Conservation (phyloP, 2,888 invertebrate species). For the Thereva unica region DNA sequence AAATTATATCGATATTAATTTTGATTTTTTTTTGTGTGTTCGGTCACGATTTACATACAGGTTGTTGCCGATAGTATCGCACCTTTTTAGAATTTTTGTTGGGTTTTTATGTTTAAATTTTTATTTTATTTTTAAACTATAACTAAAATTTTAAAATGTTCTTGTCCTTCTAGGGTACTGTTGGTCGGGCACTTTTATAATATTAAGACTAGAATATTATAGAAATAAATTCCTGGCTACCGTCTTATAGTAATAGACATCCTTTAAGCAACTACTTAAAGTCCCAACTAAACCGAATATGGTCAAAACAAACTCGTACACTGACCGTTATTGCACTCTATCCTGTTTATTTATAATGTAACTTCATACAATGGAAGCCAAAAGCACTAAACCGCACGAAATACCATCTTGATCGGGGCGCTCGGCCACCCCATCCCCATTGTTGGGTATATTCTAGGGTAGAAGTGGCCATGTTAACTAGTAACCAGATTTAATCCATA, state of each 20-base stretch:
- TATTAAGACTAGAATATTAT: neutral
- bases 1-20: no score
- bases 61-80: no score
- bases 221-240: neutral
- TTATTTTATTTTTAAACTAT: no score
- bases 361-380: constrained; percentile 25
- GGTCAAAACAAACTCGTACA: constrained; percentile 42
- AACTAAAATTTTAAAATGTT: no score
- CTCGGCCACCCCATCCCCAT: no score
- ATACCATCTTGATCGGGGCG: constrained; percentile 8
- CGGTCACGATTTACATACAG: no score
- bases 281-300: constrained; percentile 29
- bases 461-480: constrained; percentile 27
- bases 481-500: constrained; percentile 21
- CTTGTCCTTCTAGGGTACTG: no score
- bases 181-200: neutral
- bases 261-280: constrained; percentile 28
- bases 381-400: constrained; percentile 29
- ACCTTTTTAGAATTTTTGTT: no score
- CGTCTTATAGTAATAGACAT: constrained; percentile 28
- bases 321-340: constrained; percentile 44
- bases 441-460: constrained; percentile 6
- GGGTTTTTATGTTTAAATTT: no score
- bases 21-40: no score
- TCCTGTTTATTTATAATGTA: constrained; percentile 41